A percentile compares a stretch with the other conserved stretches of the same genome.
Conservation (phyloP, 2,113 vertebrate species). For the Periophthalmodon schlosseri region DNA sequence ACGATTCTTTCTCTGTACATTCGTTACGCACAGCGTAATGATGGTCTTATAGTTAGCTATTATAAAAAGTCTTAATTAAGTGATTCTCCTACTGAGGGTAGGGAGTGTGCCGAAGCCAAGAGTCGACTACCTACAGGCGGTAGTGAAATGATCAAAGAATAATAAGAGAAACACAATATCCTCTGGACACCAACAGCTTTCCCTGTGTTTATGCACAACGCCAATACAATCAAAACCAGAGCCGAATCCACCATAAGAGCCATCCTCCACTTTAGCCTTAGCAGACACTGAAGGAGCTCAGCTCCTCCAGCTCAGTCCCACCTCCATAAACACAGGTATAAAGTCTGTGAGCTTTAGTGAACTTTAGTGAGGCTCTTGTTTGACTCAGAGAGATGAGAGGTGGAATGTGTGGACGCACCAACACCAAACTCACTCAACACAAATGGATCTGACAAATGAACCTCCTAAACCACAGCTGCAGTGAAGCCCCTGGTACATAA, state of each 20-base stretch:
- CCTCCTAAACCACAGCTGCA: slow-evolving; percentile 11
- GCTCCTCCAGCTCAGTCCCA: slow-evolving; percentile 53
- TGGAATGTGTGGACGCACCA: slow-evolving; percentile 80
- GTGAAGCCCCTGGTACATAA: not conserved
- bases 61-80: slow-evolving; percentile 88
- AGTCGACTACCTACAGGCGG: slow-evolving; percentile 82
- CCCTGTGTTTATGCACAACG: slow-evolving; percentile 34
- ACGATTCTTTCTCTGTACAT: slow-evolving; percentile 99
- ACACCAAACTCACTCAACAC: slow-evolving; percentile 5
- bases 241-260: slow-evolving; percentile 11
- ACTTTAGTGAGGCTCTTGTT: slow-evolving; percentile 1
- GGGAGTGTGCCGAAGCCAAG: slow-evolving; percentile 84
- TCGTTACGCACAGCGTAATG: slow-evolving; percentile 99
- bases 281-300: slow-evolving; percentile 59
- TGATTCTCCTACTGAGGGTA: slow-evolving; percentile 90
- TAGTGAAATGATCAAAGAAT: slow-evolving; percentile 80
- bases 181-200: slow-evolving; percentile 53
- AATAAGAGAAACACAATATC: slow-evolving; percentile 46
- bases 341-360: not conserved
- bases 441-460: slow-evolving; percentile 10
- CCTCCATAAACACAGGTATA: not conserved
- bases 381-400: slow-evolving; percentile 45
- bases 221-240: slow-evolving; percentile 6
- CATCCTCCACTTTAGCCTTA: not conserved
- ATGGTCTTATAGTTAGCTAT: slow-evolving; percentile 99